These are phyloP conservation scores for Luehdorfia chinensis DNA, from an alignment of 1,140 invertebrate genomes.

Conservation along the genomic window DNA sequence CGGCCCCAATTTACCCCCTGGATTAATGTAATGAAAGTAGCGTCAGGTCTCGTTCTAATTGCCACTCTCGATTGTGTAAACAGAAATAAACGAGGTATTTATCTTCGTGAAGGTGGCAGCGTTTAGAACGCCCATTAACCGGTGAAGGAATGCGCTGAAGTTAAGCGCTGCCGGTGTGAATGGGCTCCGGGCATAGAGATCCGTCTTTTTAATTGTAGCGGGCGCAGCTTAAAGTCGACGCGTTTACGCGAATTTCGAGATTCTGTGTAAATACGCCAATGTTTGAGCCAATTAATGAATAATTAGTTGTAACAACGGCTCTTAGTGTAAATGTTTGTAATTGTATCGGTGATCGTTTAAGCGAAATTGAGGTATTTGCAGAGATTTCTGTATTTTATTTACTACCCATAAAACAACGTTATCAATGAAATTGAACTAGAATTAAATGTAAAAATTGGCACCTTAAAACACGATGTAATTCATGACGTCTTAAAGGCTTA, in stretches of 20 bases:
- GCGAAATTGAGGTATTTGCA: conserved; percentile 5
- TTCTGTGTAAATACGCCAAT: neutral
- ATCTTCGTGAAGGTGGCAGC: conserved; percentile 3
- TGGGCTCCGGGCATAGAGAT: conserved; percentile 2
- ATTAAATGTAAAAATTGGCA: too few species aligned
- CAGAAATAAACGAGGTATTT: conserved; percentile 7
- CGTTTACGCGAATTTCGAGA: conserved; percentile 3
- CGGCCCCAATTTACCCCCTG: conserved; percentile 50
- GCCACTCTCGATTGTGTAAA: conserved; percentile 51
- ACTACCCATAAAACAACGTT: too few species aligned
- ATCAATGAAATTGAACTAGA: too few species aligned
- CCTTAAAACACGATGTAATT: too few species aligned
- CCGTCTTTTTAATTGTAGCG: conserved; percentile 8
- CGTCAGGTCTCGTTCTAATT: conserved; percentile 46
- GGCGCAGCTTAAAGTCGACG: conserved; percentile 4
- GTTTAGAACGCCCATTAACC: conserved; percentile 3
- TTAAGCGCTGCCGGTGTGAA: neutral
- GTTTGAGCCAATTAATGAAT: neutral
- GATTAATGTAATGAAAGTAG: conserved; percentile 52
- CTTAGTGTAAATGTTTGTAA: conserved; percentile 1
- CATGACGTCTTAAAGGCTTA: too few species aligned
- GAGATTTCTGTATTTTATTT: too few species aligned
- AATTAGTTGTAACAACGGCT: neutral
- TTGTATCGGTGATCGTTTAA: conserved; percentile 6
- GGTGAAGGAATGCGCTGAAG: conserved; percentile 28